Conservation (phyloP, 2,113 vertebrate species). For the Platichthys flesus region DNA sequence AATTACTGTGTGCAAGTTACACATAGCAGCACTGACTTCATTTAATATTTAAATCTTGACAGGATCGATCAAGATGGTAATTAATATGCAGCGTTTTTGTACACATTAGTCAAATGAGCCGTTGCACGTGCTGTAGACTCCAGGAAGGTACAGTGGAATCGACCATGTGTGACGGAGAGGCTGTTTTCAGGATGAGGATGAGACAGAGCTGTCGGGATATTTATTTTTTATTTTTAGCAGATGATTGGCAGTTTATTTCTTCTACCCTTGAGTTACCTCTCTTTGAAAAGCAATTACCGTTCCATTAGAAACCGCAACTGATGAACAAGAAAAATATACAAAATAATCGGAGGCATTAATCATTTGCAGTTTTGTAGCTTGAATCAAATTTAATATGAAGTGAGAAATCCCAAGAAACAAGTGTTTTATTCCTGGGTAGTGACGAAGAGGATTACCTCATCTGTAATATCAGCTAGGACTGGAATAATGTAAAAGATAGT, state of each 20-base stretch:
- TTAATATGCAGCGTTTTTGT: background rate
- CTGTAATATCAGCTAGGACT: too few relatives aligned
- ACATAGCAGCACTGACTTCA: background rate
- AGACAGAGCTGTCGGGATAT: background rate
- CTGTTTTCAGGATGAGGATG: background rate
- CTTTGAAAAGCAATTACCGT: background rate
- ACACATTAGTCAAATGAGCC: background rate
- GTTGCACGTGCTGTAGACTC: background rate
- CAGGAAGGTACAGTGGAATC: background rate
- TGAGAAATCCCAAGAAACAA: too few relatives aligned
- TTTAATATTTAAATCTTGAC: background rate
- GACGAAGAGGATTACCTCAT: too few relatives aligned
- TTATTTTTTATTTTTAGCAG: background rate
- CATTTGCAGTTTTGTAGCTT: background rate
- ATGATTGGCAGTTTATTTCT: background rate
- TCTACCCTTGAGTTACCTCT: background rate
- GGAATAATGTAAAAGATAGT: too few relatives aligned
- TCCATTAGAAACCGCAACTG: background rate
- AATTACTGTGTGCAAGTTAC: background rate
- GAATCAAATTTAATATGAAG: background rate
- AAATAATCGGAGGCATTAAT: background rate
- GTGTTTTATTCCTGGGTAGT: too few relatives aligned
- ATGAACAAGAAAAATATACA: background rate
- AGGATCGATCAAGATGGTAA: background rate
- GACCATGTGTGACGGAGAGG: background rate